Conservation (phyloP, 2,888 invertebrate species). For the Argynnis bischoffii region DNA sequence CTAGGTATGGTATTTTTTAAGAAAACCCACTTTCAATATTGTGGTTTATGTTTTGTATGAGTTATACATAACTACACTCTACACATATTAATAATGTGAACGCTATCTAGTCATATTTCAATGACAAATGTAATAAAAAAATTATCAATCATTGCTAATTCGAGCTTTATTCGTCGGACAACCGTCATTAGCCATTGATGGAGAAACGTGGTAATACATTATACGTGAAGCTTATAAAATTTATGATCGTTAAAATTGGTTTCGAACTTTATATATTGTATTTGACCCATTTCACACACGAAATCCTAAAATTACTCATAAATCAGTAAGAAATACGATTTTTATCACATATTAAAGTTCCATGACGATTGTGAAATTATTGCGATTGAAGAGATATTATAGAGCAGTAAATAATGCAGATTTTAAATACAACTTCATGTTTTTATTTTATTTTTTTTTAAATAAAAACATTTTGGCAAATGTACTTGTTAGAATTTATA, state of each 20-base stretch:
- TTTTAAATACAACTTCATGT: too few species aligned
- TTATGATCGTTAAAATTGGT: slow-evolving; percentile 17
- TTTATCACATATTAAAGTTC: slow-evolving; percentile 2
- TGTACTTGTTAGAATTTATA: too few species aligned
- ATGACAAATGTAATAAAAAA: slow-evolving; percentile 18
- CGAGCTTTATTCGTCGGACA: slow-evolving; percentile 14
- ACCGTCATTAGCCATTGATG: slow-evolving; percentile 16
- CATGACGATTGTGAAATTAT: background rate
- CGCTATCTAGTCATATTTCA: slow-evolving; percentile 10
- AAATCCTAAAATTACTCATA: slow-evolving; percentile 6
- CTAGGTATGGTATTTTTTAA: slow-evolving; percentile 9
- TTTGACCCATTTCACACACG: slow-evolving; percentile 16
- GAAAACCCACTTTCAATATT: slow-evolving; percentile 7
- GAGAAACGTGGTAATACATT: slow-evolving; percentile 11
- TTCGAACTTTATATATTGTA: slow-evolving; percentile 9
- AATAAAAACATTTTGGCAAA: too few species aligned
- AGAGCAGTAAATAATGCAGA: too few species aligned
- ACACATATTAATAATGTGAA: background rate
- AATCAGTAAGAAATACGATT: slow-evolving; percentile 13
- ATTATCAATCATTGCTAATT: slow-evolving; percentile 19
- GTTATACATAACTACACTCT: background rate
- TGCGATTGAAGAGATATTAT: background rate
- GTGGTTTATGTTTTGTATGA: background rate
- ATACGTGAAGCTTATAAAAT: slow-evolving; percentile 16
- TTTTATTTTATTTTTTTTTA: too few species aligned